Base-by-base conservation (phyloP, 37 sponge, comb jelly and placozoan species). In the Bolinopsis microptera region DNA sequence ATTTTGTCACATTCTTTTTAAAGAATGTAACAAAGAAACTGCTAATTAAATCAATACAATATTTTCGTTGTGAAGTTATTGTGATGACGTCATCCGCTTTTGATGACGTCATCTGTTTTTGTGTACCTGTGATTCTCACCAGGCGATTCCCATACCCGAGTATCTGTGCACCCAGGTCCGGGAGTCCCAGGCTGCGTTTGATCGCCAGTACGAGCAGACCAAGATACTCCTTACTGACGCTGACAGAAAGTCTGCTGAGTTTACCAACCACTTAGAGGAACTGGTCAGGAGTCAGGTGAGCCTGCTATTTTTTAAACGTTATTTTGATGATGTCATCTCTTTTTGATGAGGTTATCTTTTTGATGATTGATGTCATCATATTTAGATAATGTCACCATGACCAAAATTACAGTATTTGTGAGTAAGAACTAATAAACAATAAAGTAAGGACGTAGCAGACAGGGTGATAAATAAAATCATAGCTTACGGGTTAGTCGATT, bases 151-250 rank as follows among this genome's bases (percentile, higher is more conserved):
- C 0, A 35, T 80, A 31, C 82, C 82, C 38, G 82, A 80, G 35
- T 35, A 36, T 34, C 38, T 80, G 32, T 33, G 32, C 24, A 80
- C 82, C 38, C 82, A 80, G 82, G 82, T 80, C 37, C 2, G 82
- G 23, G 82, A 80, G 82, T 36, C 36, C 37, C 82, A 80, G 82
- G 82, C 82, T 2, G 82, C 82, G 23, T 80, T 80, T 33, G 82
- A 80, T 37, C 82, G 82, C 1, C 82, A 80, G 82, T 80, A 36
- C 38, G 82, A 80, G 37, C 82, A 80, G 82, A 80, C 82, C 35
- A 80, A 80, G 82, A 80, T 80, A 13, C 82, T 80, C 38, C 82
- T 80, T 9, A 80, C 82, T 16, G 82, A 80, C 23, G 82, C 82
- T 8, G 82, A 80, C 82, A 80, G 82, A 36, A 80, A 80, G 37